Conservation (phyloP, 1,140 invertebrate species). For the Neelides sp. region DNA sequence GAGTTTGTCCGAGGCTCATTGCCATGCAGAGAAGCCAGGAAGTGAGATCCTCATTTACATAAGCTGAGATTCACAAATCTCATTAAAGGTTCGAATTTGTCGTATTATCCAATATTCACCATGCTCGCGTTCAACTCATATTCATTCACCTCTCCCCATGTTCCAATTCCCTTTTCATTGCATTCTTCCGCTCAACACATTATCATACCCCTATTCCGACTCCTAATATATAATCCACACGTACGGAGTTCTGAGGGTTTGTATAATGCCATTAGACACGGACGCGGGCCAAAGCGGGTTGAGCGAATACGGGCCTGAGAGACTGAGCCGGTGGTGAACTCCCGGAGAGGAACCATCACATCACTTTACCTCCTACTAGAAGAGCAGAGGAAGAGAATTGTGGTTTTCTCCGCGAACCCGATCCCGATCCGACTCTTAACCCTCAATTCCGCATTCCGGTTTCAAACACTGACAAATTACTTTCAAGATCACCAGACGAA, state of each 20-base stretch:
- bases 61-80: conserved; percentile 19
- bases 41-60: conserved; percentile 15
- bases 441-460: no score
- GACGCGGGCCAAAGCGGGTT: no score
- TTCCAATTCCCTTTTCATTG: background rate
- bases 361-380: background rate
- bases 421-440: no score
- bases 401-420: no score
- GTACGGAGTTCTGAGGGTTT: no score
- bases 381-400: no score
- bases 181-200: background rate
- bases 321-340: background rate
- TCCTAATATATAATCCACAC: no score
- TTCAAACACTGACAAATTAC: no score
- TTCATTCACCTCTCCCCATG: background rate
- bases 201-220: background rate
- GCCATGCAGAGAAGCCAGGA: background rate
- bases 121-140: background rate
- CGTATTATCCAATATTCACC: conserved; percentile 1
- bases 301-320: background rate
- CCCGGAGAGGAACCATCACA: background rate
- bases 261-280: no score
- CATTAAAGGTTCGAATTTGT: conserved; percentile 9
- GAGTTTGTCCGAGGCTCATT: no score
- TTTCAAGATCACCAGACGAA: no score